Conservation (phyloP, 2,113 vertebrate genomes). For the Dinomys branickii region DNA sequence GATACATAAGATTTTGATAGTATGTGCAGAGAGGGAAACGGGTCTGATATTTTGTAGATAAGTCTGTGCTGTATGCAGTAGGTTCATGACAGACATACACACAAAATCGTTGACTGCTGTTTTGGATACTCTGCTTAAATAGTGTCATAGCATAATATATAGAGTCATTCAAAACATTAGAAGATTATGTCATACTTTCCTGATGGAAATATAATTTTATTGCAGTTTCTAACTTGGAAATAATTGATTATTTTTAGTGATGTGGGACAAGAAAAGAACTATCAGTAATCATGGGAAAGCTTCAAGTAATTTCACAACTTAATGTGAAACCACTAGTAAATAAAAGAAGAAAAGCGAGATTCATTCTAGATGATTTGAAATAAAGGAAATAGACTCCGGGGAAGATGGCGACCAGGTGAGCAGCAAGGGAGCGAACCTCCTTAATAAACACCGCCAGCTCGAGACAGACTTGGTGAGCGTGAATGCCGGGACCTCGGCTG, state of each 20-base stretch:
- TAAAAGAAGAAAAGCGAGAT: neutral
- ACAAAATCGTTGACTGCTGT: neutral
- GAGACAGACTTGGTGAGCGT: no score
- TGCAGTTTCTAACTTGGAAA: constrained; percentile 7
- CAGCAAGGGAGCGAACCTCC: no score
- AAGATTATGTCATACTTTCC: neutral
- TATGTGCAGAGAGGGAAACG: neutral
- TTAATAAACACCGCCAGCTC: no score
- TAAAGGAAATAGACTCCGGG: neutral
- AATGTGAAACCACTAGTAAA: neutral
- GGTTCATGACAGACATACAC: neutral
- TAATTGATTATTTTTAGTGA: neutral
- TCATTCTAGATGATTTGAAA: neutral
- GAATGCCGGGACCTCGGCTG: no score
- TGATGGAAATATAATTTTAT: neutral
- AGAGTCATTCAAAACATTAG: neutral
- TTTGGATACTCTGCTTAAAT: neutral
- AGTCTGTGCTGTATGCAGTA: neutral
- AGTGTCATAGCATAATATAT: neutral
- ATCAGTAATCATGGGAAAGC: neutral
- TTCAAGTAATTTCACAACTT: constrained; percentile 1
- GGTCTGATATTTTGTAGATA: neutral
- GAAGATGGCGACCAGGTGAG: no score
- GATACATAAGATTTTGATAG: neutral
- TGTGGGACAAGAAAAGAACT: neutral